Conservation (phyloP, 2,888 invertebrate species). For the Liodrosophila aerea region DNA sequence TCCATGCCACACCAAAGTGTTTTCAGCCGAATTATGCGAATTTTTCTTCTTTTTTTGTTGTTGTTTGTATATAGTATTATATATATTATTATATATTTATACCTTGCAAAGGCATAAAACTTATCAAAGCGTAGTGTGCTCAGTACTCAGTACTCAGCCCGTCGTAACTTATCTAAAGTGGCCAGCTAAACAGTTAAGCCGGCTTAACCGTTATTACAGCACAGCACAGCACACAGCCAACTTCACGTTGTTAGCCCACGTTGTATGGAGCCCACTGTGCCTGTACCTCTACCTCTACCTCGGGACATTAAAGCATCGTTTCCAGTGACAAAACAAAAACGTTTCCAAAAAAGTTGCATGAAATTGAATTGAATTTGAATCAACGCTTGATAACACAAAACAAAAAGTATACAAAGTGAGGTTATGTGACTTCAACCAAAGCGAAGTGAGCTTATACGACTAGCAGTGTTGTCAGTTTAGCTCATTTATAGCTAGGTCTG, state of each 20-base stretch:
- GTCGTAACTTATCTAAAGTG: constrained; percentile 28
- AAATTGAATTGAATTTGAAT: too few relatives aligned
- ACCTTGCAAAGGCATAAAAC: constrained; percentile 33
- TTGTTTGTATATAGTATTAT: background rate
- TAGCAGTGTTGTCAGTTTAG: background rate
- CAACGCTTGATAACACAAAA: too few relatives aligned
- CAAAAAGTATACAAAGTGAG: too few relatives aligned
- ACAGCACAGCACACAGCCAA: background rate
- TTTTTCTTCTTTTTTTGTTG: constrained; percentile 7
- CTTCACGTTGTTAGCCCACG: background rate
- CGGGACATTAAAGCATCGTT: background rate
- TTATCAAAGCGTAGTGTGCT: constrained; percentile 29
- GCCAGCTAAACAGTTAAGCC: constrained; percentile 16
- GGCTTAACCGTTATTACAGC: background rate
- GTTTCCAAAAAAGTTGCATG: too few relatives aligned
- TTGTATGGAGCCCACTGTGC: background rate
- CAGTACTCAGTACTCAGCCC: background rate
- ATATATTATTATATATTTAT: constrained; percentile 9
- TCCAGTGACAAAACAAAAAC: background rate
- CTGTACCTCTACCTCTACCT: background rate
- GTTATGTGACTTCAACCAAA: constrained; percentile 31
- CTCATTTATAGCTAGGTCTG: too few relatives aligned
- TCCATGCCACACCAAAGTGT: constrained; percentile 22
- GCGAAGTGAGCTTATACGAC: constrained; percentile 14
- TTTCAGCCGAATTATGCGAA: constrained; percentile 16